phyloP scores from a whole-genome alignment of 2,797 vertebrate species.

The Catamblyrhynchus diadema region DNA sequence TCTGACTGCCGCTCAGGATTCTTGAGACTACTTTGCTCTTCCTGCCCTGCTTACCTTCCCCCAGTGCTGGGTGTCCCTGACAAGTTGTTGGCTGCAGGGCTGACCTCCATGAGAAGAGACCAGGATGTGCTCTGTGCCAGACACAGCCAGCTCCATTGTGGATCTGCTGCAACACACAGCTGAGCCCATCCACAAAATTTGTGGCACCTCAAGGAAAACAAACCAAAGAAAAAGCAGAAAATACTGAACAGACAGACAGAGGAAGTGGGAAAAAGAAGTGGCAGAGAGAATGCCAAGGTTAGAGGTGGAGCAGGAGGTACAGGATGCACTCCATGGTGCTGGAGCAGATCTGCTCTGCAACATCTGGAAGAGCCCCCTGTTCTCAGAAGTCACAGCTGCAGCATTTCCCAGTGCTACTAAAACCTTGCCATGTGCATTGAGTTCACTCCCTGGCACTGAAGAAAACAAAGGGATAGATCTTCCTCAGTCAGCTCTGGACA shows the following conservation, averaged over 20 bases:
- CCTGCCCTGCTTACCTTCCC: not conserved
- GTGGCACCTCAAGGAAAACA: not conserved
- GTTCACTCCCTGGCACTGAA: fast-evolving
- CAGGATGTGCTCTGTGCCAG: not conserved
- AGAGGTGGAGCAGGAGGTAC: not conserved
- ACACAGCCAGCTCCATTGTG: fast-evolving
- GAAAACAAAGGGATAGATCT: not conserved
- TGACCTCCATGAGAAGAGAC: not conserved
- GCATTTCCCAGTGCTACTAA: not conserved
- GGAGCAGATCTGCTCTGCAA: not conserved
- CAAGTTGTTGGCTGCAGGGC: not conserved
- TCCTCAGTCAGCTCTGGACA: not conserved
- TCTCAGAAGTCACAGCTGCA: not conserved
- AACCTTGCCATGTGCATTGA: fast-evolving
- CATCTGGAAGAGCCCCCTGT: not conserved
- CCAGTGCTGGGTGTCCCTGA: not conserved
- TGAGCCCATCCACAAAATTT: not conserved
- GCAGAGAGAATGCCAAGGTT: not conserved
- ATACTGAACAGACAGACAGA: not conserved
- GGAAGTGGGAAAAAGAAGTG: not conserved
- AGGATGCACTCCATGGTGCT: not conserved
- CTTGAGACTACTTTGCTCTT: not conserved
- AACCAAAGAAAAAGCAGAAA: not conserved
- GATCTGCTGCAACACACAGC: not conserved
- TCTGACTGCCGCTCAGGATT: not conserved